Evolutionary conservation across 2,888 invertebrate species (phyloP), one percentile per base, ranked within the genome.

Genomic region (Nephrocerus scutellatus): DNA sequence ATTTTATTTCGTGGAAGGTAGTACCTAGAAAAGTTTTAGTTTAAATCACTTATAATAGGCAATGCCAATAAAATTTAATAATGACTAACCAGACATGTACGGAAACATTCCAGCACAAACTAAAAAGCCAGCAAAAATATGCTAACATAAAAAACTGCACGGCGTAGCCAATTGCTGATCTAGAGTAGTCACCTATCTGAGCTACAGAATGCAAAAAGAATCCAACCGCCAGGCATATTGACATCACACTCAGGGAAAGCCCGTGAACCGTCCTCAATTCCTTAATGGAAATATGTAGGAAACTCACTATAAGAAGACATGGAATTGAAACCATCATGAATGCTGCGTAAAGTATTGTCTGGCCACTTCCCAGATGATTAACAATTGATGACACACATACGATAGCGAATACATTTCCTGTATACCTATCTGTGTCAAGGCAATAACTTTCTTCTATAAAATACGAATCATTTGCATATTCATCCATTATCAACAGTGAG

Each of bases 71-170:
- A 16, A 23, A 16, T 15, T 7, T 16, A 9, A 14, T 6, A 6
- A 21, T 13, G 30, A 44, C 57, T 57, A 47, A 62, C 68, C 66
- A 68, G 37, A 66, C 61, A 43, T 66, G 61, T 2, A 65, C 6
- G 0, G 59, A 49, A 6, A 66, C 60, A 51, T 68, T 68, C 25
- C 56, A 57, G 42, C 66, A 66, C 18, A 68, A 49, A 16, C 57
- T 57, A 10, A 63, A 50, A 26, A 63, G 55, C 67, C 67, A 68
- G 35, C 61, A 61, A 43, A 60, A 66, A 30, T 66, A 68, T 8
- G 65, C 56, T 14, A 68, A 36, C 43, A 68, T 57, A 26, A 57
- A 66, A 48, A 62, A 68, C 45, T 67, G 68, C 9, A 68, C 60
- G 12, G 58, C 52, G 26, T 68, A 66, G 8, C 65, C 67, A 19